These are phyloP conservation scores for Drosophila biarmipes DNA, from an alignment of 1,140 invertebrate genomes.

Conservation along the genomic window DNA sequence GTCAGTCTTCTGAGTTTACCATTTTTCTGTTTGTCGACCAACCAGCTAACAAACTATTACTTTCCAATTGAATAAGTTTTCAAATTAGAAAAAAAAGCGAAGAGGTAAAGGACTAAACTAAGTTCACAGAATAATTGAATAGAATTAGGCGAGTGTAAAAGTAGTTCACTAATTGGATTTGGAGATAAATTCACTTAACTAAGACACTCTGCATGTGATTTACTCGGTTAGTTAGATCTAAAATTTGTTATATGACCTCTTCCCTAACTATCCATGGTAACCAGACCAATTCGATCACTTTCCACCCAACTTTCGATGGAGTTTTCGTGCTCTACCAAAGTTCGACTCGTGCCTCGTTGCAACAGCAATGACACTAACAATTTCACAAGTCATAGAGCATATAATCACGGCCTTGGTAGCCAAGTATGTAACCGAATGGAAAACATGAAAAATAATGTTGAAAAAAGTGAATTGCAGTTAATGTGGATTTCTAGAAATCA, in stretches of 20 bases:
- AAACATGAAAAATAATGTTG: slow-evolving; percentile 27
- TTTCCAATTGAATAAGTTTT: no score
- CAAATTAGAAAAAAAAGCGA: neutral
- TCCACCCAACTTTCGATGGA: slow-evolving; percentile 40
- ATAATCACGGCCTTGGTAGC: slow-evolving; percentile 62
- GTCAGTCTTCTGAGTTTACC: no score
- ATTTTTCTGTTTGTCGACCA: no score
- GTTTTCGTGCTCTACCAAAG: slow-evolving; percentile 22
- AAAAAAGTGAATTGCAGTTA: slow-evolving; percentile 81
- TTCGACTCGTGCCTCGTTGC: slow-evolving; percentile 68
- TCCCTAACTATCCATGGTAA: slow-evolving; percentile 7
- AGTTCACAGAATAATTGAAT: slow-evolving; percentile 9
- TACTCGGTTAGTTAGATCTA: slow-evolving; percentile 18
- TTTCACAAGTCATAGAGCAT: slow-evolving; percentile 79
- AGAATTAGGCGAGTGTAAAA: slow-evolving; percentile 7
- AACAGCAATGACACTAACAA: slow-evolving; percentile 73
- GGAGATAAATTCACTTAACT: slow-evolving; percentile 27
- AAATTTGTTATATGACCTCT: slow-evolving; percentile 14
- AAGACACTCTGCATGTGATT: slow-evolving; percentile 17
- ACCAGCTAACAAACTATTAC: no score
- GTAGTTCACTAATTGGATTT: slow-evolving; percentile 21
- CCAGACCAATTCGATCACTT: slow-evolving; percentile 39
- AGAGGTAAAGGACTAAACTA: neutral
- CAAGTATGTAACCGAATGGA: slow-evolving; percentile 22
- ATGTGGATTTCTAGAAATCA: slow-evolving; percentile 67